Evolutionary conservation across 1,140 invertebrate genomes (phyloP), one percentile per base, ranked within the genome.

Genomic region (Oedothorax gibbosus): DNA sequence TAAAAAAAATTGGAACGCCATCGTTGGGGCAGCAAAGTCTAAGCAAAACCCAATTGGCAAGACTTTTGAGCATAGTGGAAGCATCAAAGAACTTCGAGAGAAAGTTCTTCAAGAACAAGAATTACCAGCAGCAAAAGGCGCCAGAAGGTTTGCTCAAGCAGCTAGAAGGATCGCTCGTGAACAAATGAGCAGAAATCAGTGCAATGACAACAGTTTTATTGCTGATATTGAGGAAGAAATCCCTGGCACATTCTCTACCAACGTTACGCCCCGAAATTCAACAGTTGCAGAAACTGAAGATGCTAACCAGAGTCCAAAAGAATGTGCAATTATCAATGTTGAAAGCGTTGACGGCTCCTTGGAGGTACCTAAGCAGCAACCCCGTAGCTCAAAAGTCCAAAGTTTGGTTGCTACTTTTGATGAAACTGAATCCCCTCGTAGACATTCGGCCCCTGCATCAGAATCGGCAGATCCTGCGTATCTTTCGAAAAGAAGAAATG

Each of bases 1-100:
- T 0, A 94, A 94, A 88, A 94, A 94, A 86, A 95, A 97, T 86
- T 97, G 96, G 96, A 97, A 96, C 88, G 93, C 93, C 3, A 89
- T 95, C 78, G 95, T 96, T 0, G 72, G 51, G 18, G 85, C 85
- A 20, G 77, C 84, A 0, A 51, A 62, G 7, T 49, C 71, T 2
- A 82, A 56, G 57, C 78, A 82, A n/a, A 82, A 86, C 35, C 85
- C 51, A 0, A 86, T 86, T 49, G 85, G 85, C n/a, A 82, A 21
- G 12, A 71, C 64, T 18, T 12, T 15, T 0, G 7, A 35, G 6
- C 0, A 15, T 15, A 62, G 78, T 64, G 64, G 75, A 3, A 84
- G 80, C 60, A 20, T 87, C 8, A 78, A 78, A 68, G 80, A 86
- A 15, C 54, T 87, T 11, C 18, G 84, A 12, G 79, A 79, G 15